Conservation (phyloP, 2,113 vertebrate species). For the Crotophaga sulcirostris region DNA sequence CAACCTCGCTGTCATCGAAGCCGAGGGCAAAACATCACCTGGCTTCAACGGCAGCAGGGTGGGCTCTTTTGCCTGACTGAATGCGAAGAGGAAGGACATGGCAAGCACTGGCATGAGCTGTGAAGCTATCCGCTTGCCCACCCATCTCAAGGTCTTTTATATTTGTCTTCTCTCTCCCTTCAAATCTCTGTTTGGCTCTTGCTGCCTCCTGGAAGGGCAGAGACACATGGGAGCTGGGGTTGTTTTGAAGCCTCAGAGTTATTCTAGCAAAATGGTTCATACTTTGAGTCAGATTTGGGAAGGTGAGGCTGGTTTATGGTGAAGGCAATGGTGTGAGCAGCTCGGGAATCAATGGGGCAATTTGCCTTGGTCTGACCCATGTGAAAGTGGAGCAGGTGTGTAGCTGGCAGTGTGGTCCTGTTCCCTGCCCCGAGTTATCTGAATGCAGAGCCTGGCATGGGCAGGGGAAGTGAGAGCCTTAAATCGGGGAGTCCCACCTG, state of each 20-base stretch:
- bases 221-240: not conserved
- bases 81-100: not conserved
- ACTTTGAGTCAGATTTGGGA: constrained; percentile 29
- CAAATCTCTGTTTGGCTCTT: constrained; percentile 25
- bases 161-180: constrained; percentile 1
- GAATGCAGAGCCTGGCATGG: fast-evolving
- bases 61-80: not conserved
- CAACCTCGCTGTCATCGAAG: fast-evolving
- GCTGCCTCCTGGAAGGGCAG: constrained; percentile 57
- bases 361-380: fast-evolving
- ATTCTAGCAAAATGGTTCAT: constrained; percentile 17
- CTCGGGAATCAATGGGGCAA: fast-evolving
- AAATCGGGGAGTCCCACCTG: fast-evolving
- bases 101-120: fast-evolving
- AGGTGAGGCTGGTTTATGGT: not conserved
- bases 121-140: not conserved
- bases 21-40: not conserved
- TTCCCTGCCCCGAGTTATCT: fast-evolving
- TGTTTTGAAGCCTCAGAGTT: constrained; percentile 35
- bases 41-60: not conserved
- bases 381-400: not conserved
- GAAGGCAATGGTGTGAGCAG: not conserved
- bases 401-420: fast-evolving
- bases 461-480: not conserved
- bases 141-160: not conserved